A percentile compares a stretch with the other conserved stretches of the same genome.
phyloP scores from a whole-genome alignment of 2,113 vertebrate species.

The Heptranchias perlo region DNA sequence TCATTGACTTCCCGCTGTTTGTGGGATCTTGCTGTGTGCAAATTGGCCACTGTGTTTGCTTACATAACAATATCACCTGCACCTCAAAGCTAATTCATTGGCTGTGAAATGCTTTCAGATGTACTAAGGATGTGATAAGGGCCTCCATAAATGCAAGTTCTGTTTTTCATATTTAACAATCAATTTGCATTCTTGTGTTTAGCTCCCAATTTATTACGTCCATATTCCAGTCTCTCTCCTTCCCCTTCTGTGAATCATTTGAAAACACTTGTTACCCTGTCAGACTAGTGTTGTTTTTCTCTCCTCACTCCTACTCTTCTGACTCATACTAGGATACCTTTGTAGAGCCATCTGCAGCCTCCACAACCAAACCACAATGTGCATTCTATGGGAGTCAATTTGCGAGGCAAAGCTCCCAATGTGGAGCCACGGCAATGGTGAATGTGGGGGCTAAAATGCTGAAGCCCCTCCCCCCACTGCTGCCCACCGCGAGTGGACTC shows the following conservation, averaged over 20 bases:
- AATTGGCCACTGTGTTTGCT: neutral
- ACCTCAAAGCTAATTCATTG: neutral
- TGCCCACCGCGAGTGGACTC: neutral
- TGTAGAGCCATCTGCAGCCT: neutral
- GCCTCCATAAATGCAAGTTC: neutral
- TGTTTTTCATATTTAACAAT: neutral
- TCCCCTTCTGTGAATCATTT: neutral
- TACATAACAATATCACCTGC: neutral
- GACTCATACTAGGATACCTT: neutral
- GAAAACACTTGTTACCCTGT: neutral
- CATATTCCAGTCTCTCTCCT: neutral
- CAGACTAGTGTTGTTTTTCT: constrained; percentile 21
- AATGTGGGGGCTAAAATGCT: neutral
- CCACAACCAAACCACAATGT: neutral
- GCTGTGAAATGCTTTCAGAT: neutral
- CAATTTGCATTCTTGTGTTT: neutral
- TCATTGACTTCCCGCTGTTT: neutral
- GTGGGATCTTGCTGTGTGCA: neutral
- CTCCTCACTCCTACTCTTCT: constrained; percentile 25
- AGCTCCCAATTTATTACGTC: neutral
- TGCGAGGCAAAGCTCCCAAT: neutral
- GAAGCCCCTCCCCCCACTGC: neutral
- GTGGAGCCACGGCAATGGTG: neutral
- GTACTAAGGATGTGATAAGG: neutral
- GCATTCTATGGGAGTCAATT: neutral